Conservation (phyloP, 2,797 vertebrate genomes). For the Chloroceryle inda region DNA sequence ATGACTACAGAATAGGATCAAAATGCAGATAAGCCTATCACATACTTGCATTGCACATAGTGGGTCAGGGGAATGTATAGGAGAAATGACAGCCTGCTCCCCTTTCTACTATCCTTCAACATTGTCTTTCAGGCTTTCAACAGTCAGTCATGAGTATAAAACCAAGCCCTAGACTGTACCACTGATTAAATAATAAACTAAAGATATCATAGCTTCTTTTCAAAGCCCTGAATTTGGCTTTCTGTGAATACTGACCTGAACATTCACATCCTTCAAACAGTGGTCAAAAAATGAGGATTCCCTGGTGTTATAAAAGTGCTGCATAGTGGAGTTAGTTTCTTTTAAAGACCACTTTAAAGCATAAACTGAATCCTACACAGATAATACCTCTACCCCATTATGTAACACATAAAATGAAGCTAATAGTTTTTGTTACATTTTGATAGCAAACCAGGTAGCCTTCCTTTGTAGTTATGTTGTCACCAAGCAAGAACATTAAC, state of each 20-base stretch:
- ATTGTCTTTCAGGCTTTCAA: slow-evolving; percentile 40
- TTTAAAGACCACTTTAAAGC: slow-evolving; percentile 49
- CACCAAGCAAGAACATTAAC: neutral
- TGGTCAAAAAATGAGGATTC: slow-evolving; percentile 43
- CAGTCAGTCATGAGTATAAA: slow-evolving; percentile 34
- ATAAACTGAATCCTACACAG: slow-evolving; percentile 2
- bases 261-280: neutral
- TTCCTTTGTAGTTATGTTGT: neutral
- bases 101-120: neutral
- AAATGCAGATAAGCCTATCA: slow-evolving; percentile 10
- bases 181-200: slow-evolving; percentile 56
- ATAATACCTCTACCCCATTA: slow-evolving; percentile 1
- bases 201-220: slow-evolving; percentile 39
- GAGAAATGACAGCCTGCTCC: slow-evolving; percentile 17
- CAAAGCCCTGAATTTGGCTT: slow-evolving; percentile 42
- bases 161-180: neutral
- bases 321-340: slow-evolving; percentile 14
- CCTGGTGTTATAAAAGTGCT: slow-evolving; percentile 19
- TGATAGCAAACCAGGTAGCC: neutral
- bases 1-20: slow-evolving; percentile 17
- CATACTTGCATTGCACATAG: slow-evolving; percentile 11
- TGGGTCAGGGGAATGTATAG: neutral
- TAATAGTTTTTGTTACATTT: neutral
- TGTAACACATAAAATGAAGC: neutral
- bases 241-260: slow-evolving; percentile 49